These are phyloP conservation scores for Polydrusus cervinus DNA, from an alignment of 2,888 invertebrate genomes.

Conservation along the genomic window DNA sequence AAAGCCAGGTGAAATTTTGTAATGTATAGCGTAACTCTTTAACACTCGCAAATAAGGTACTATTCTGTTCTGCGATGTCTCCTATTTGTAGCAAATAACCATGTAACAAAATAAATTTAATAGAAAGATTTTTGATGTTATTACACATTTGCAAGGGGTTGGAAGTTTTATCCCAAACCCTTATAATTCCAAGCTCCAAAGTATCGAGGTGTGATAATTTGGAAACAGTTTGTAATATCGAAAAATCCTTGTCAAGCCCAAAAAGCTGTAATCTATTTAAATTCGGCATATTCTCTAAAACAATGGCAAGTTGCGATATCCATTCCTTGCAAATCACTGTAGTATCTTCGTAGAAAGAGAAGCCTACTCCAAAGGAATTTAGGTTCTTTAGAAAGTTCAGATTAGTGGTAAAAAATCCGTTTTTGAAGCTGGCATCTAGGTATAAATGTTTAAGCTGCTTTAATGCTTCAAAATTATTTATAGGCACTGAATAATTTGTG, in stretches of 20 bases:
- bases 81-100: not conserved
- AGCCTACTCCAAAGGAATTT: not conserved
- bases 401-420: not conserved
- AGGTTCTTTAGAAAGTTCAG: not conserved
- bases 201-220: not conserved
- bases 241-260: no score
- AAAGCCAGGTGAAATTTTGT: not conserved
- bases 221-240: not conserved
- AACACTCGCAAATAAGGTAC: not conserved
- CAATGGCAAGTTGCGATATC: not conserved
- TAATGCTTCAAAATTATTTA: no score
- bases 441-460: no score
- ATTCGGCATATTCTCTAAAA: not conserved
- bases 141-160: not conserved
- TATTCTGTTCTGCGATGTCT: not conserved
- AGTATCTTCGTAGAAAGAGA: not conserved
- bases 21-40: not conserved
- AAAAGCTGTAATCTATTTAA: not conserved
- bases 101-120: not conserved
- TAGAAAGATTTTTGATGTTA: not conserved
- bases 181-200: not conserved
- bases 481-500: no score
- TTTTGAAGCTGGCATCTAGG: no score
- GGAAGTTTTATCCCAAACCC: not conserved
- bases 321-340: not conserved